Evolutionary conservation across 1,140 invertebrate genomes (phyloP).

Genomic region (Zophobas morio): DNA sequence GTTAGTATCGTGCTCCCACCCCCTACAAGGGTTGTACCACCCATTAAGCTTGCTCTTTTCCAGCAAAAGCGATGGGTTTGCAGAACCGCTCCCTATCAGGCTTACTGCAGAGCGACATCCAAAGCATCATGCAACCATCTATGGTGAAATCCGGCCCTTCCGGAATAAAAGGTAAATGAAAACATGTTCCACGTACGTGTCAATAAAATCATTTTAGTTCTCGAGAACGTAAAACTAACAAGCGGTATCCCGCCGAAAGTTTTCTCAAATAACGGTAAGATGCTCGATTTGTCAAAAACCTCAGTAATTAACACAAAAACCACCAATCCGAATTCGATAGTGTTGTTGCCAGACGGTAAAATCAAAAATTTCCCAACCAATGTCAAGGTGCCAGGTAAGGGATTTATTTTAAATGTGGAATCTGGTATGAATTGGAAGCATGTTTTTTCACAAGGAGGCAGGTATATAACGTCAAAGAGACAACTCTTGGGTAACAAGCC

Average conservation of each 20-base stretch:
- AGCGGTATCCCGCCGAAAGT: slow-evolving; percentile 56
- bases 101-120: slow-evolving; percentile 57
- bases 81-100: slow-evolving; percentile 50
- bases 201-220: slow-evolving; percentile 54
- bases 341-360: slow-evolving; percentile 63
- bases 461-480: slow-evolving; percentile 62
- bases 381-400: slow-evolving; percentile 41
- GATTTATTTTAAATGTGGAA: slow-evolving; percentile 7
- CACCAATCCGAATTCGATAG: slow-evolving; percentile 45
- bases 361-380: slow-evolving; percentile 52
- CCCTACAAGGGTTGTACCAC: no score
- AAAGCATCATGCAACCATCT: slow-evolving; percentile 50
- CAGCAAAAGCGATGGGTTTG: slow-evolving; percentile 22
- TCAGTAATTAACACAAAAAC: slow-evolving; percentile 55
- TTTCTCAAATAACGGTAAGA: slow-evolving; percentile 55
- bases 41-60: background rate
- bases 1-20: background rate
- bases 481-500: slow-evolving; percentile 57
- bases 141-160: slow-evolving; percentile 48
- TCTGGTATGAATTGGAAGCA: no score
- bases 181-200: background rate
- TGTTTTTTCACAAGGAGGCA: slow-evolving; percentile 36
- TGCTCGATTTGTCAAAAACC: slow-evolving; percentile 61
- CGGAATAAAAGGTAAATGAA: slow-evolving; percentile 60
- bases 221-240: slow-evolving; percentile 62